These are phyloP conservation scores for Lepus europaeus DNA, from an alignment of 2,113 vertebrate species.

Conservation along the genomic window DNA sequence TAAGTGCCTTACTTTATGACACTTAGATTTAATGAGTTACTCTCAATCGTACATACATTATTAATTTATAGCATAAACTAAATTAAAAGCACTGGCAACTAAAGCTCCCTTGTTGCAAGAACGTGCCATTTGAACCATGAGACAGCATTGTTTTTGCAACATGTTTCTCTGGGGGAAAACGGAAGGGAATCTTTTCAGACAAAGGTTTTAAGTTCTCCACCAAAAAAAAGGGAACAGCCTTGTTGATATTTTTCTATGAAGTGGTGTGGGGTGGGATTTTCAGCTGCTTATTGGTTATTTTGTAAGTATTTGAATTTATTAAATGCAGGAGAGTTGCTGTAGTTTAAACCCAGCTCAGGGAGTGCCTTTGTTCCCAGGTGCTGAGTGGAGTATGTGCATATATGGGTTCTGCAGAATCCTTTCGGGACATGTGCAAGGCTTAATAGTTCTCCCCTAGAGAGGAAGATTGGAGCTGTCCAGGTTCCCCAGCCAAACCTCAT, in stretches of 20 bases:
- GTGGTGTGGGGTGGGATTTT: neutral
- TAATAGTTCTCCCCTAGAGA: neutral
- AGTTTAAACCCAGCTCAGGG: neutral
- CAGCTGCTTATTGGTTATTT: neutral
- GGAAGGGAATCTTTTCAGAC: conserved; percentile 26
- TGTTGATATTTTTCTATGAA: conserved; percentile 38
- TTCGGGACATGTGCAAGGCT: neutral
- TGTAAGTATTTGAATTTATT: neutral
- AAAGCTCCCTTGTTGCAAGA: conserved; percentile 73
- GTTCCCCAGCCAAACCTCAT: neutral
- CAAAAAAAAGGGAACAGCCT: neutral
- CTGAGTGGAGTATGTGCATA: accelerated
- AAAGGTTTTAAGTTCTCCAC: neutral
- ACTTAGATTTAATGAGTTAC: conserved; percentile 77
- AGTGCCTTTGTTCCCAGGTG: no score
- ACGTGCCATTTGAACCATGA: conserved; percentile 68
- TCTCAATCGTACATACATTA: conserved; percentile 76
- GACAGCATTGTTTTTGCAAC: conserved; percentile 55
- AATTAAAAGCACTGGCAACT: conserved; percentile 84
- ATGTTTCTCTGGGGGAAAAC: neutral
- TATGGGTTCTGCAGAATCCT: neutral
- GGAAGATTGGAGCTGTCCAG: neutral
- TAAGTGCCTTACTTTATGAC: conserved; percentile 72
- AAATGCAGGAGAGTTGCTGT: neutral
- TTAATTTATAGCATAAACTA: conserved; percentile 82